These are phyloP conservation scores for Wasmannia auropunctata DNA, from an alignment of 1,140 invertebrate species.

Conservation along the genomic window DNA sequence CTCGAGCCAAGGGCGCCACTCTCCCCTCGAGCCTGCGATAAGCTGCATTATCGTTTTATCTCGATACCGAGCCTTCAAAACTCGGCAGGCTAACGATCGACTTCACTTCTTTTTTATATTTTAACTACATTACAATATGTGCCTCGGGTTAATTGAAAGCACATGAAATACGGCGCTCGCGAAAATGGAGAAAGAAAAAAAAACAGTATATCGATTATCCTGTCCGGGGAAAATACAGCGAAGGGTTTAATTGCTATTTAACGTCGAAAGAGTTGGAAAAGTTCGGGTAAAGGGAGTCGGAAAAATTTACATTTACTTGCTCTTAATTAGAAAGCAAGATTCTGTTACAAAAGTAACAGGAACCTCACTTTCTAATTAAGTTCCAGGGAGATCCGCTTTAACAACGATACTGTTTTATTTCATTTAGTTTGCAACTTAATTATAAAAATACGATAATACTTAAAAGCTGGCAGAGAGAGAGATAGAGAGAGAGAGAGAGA, in stretches of 20 bases:
- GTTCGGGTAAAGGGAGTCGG: slow-evolving; percentile 2
- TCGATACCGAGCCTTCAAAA: slow-evolving; percentile 36
- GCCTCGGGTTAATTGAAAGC: slow-evolving; percentile 13
- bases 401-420: slow-evolving; percentile 28
- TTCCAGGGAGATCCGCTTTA: slow-evolving; percentile 11
- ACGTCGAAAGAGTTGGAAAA: slow-evolving; percentile 43
- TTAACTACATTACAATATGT: slow-evolving; percentile 28
- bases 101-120: not conserved
- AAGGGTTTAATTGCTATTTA: slow-evolving; percentile 47
- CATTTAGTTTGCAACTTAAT: slow-evolving; percentile 33
- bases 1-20: slow-evolving; percentile 68
- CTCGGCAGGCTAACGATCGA: slow-evolving; percentile 42
- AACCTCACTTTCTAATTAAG: slow-evolving; percentile 55
- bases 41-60: slow-evolving; percentile 45
- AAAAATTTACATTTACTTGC: slow-evolving; percentile 56
- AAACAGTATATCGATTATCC: slow-evolving; percentile 18
- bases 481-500: too few relatives aligned
- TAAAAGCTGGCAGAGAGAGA: not conserved
- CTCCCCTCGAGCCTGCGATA: slow-evolving; percentile 50
- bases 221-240: slow-evolving; percentile 26
- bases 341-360: slow-evolving; percentile 44
- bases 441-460: slow-evolving; percentile 18
- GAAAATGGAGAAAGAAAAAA: not conserved
- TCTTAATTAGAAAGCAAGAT: slow-evolving; percentile 58
- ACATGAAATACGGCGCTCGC: not conserved